Base-by-base conservation (phyloP, 2,888 invertebrate genomes). In the Macroteleia sp. region DNA sequence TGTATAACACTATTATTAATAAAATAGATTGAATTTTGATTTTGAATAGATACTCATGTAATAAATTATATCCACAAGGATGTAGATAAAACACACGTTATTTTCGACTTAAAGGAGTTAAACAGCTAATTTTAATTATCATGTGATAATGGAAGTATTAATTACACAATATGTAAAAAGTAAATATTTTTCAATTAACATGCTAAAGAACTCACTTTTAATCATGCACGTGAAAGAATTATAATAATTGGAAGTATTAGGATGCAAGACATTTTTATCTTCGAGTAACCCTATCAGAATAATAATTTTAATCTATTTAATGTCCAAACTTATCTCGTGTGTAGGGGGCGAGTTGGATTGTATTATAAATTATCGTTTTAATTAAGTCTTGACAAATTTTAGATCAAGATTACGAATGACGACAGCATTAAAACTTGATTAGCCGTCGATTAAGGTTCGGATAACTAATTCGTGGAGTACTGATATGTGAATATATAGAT, bases 361-460 rank as follows among this genome's bases (percentile, higher is more conserved):
- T 9, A 22, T 28, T 10, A 44, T 66, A 66, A 74, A 59, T 74
- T 57, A 74, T 66, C 52, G 52, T 59, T 74, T 74, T 66, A 66
- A 74, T 74, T 74, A 74, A 59, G 30, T 19, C 32, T 30, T 19
- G 57, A 66, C 74, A 59, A 66, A 74, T 74, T 74, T 66, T 36
- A 41, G 39, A 74, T 61, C 67, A 25, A 61, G 61, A 74, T 74
- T 67, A 46, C 20, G 41, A 6, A 44, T 32, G n/a, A n/a, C n/a
- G n/a, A n/a, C n/a, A n/a, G n/a, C n/a, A n/a, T 20, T 61, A 52
- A 46, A 66, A 32, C 32, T 30, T 52, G 59, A 61, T 59, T 59
- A 52, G 59, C 9, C 34, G 52, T 66, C 54, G 74, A 74, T 67
- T 61, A 61, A 34, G 42, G 28, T 22, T 12, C 20, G 30, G 44